phyloP scores from a whole-genome alignment of 1,140 invertebrate species.

The Neomicropteryx cornuta region DNA sequence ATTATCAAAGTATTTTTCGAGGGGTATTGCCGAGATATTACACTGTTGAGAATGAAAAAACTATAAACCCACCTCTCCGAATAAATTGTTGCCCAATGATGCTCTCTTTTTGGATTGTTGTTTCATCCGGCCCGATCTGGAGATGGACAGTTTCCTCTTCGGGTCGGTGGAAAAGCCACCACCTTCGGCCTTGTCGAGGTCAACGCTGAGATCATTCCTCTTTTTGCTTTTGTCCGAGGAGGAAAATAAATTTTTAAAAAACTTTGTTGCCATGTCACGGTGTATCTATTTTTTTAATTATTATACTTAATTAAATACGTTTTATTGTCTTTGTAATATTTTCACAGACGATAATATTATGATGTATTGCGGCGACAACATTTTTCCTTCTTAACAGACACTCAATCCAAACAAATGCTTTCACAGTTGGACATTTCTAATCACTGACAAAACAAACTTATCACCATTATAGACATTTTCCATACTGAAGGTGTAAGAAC shows the following conservation, averaged over 20 bases:
- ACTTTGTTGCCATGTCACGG: constrained; percentile 31
- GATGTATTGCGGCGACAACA: no score
- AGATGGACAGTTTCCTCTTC: constrained; percentile 33
- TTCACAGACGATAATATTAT: background rate
- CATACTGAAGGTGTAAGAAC: no score
- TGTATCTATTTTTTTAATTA: no score
- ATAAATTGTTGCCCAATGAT: constrained; percentile 30
- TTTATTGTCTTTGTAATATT: background rate
- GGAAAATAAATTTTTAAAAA: constrained; percentile 25
- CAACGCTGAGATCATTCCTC: constrained; percentile 19
- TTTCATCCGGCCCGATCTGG: constrained; percentile 33
- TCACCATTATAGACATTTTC: no score
- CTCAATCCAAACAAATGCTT: no score
- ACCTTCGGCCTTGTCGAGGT: constrained; percentile 18
- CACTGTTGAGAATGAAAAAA: background rate
- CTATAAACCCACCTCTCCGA: constrained; percentile 23
- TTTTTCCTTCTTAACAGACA: no score
- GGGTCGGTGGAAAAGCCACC: constrained; percentile 20
- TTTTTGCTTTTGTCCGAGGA: constrained; percentile 27
- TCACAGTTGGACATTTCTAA: no score
- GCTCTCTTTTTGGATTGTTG: constrained; percentile 31
- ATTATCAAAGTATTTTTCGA: no score
- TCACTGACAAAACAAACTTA: no score
- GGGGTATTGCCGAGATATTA: no score
- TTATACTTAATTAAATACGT: background rate